A percentile compares a stretch with the other conserved stretches of the same genome.
These are phyloP conservation scores for Echinarachnius parma DNA, from an alignment of 53 echinoderm and acorn worm species.

Conservation along the genomic window DNA sequence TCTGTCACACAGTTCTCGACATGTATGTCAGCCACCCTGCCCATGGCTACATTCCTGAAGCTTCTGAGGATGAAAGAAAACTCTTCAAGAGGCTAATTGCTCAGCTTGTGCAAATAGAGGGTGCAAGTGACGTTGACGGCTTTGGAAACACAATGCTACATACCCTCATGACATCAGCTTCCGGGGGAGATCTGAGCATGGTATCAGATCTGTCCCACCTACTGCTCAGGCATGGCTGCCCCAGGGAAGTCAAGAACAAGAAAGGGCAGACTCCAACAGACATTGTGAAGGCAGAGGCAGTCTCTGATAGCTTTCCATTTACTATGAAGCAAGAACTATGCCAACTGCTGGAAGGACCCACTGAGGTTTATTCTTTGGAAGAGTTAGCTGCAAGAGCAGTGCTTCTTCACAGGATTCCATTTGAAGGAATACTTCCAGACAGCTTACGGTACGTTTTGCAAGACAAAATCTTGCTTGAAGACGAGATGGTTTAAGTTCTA, in stretches of 20 bases:
- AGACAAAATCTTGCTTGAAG: not conserved
- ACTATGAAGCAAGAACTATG: not conserved
- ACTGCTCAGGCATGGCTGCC: conserved; percentile 23
- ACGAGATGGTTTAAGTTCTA: too few relatives aligned
- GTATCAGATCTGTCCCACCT: not conserved
- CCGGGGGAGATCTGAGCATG: not conserved
- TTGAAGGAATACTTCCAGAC: not conserved
- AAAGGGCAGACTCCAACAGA: conserved; percentile 7
- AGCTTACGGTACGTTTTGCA: not conserved
- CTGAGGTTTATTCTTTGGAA: conserved; percentile 5
- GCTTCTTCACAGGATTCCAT: conserved; percentile 1
- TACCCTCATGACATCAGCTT: conserved; percentile 6
- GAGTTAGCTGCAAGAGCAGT: conserved; percentile 18
- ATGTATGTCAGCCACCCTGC: not conserved
- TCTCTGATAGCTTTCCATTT: not conserved
- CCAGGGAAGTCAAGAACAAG: conserved; percentile 13
- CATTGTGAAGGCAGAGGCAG: not conserved
- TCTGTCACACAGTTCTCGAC: conserved; percentile 17
- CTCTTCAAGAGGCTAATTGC: conserved; percentile 13
- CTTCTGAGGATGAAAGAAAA: not conserved
- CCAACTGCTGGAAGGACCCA: conserved; percentile 3
- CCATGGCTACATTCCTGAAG: not conserved
- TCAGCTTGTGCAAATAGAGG: conserved; percentile 10
- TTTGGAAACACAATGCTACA: conserved; percentile 12
- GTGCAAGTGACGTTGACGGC: conserved; percentile 6